These are phyloP conservation scores for Stenodera caucasica DNA, from an alignment of 2,888 invertebrate species.

Conservation along the genomic window DNA sequence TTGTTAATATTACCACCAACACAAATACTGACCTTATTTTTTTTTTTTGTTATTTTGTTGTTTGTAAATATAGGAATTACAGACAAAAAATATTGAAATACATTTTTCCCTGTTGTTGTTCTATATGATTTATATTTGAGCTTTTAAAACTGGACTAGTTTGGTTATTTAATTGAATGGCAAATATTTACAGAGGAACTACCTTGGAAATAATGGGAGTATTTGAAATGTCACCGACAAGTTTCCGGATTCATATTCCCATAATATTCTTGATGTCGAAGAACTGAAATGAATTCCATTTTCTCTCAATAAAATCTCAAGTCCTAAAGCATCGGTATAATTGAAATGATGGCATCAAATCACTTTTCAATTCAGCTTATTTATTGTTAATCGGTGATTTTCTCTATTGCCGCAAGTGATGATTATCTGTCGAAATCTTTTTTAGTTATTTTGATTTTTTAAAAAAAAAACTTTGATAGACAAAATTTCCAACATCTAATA, in stretches of 20 bases:
- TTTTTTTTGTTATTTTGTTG: no score
- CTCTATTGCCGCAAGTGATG: slow-evolving; percentile 1
- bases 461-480: not conserved
- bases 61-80: no score
- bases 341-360: not conserved
- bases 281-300: not conserved
- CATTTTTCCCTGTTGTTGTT: not conserved
- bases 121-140: not conserved
- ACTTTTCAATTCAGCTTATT: not conserved
- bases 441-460: not conserved
- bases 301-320: no score
- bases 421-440: not conserved
- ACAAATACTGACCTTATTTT: slow-evolving; percentile 6
- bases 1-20: slow-evolving; percentile 1
- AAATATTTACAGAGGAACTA: slow-evolving; percentile 8
- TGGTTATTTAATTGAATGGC: slow-evolving; percentile 5
- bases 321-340: not conserved
- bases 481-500: slow-evolving; percentile 41
- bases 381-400: not conserved
- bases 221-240: not conserved
- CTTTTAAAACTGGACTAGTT: slow-evolving; percentile 7
- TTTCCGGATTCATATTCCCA: slow-evolving; percentile 1
- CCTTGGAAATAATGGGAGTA: slow-evolving; percentile 3
- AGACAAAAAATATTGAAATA: not conserved
- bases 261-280: no score